A percentile compares a stretch with the other conserved stretches of the same genome.
These are phyloP conservation scores for Drosophila peninsularis DNA, from an alignment of 2,888 invertebrate species.

Conservation along the genomic window DNA sequence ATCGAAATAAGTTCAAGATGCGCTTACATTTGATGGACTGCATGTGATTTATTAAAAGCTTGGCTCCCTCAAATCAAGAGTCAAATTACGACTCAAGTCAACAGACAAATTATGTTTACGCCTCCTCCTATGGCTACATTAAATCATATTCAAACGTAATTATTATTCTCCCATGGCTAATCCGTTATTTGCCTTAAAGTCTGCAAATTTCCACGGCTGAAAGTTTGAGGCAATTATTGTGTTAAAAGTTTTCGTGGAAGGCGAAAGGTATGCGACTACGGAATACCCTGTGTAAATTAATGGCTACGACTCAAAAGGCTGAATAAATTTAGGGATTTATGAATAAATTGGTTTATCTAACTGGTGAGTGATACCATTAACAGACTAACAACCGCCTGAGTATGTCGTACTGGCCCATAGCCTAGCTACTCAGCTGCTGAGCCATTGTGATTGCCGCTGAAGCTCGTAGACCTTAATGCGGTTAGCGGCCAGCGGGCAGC, in stretches of 20 bases:
- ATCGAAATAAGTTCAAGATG: slow-evolving; percentile 11
- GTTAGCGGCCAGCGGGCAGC: slow-evolving; percentile 48
- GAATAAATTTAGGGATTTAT: background rate
- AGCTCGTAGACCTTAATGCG: slow-evolving; percentile 33
- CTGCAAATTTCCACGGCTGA: slow-evolving; percentile 22
- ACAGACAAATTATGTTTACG: background rate
- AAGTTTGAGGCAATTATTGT: slow-evolving; percentile 49
- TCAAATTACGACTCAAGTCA: background rate
- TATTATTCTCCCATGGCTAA: slow-evolving; percentile 10
- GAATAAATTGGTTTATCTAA: background rate
- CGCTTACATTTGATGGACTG: slow-evolving; percentile 32
- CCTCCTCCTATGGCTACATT: background rate
- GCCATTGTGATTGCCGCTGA: slow-evolving; percentile 1
- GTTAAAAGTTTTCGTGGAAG: slow-evolving; percentile 41
- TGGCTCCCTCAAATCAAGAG: background rate
- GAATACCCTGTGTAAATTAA: slow-evolving; percentile 16
- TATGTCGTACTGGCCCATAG: background rate
- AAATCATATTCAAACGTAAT: background rate
- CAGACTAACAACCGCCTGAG: background rate
- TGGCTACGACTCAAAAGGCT: too few relatives aligned
- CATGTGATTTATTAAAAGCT: background rate
- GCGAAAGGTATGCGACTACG: background rate
- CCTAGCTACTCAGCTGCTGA: background rate
- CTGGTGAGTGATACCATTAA: too few relatives aligned
- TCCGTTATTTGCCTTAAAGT: slow-evolving; percentile 19